Conservation (phyloP, 1,140 invertebrate species). For the Solen grandis region DNA sequence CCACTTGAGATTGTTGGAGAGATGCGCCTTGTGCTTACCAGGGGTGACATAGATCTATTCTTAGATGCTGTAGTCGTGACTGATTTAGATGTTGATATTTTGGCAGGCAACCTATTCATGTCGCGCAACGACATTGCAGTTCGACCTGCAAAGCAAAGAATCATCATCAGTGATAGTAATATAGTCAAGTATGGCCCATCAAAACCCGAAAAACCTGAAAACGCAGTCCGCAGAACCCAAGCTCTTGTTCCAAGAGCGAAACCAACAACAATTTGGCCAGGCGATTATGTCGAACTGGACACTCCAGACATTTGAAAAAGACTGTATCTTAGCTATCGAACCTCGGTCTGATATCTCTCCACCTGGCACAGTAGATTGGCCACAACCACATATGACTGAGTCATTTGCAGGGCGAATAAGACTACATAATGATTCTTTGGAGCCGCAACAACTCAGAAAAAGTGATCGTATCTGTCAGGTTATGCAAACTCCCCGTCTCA, state of each 20-base stretch:
- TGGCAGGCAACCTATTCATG: too few species aligned
- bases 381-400: background rate
- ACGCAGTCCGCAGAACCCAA: background rate
- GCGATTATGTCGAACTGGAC: too few species aligned
- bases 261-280: too few species aligned
- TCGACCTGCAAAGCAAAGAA: conserved; percentile 24
- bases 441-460: too few species aligned
- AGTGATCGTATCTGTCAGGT: too few species aligned
- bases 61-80: conserved; percentile 52
- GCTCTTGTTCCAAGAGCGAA: background rate
- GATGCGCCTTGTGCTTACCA: too few species aligned
- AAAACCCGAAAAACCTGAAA: background rate
- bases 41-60: background rate
- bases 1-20: too few species aligned
- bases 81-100: too few species aligned
- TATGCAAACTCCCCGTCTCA: too few species aligned
- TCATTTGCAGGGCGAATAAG: conserved; percentile 7
- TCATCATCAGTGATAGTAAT: background rate
- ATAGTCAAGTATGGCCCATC: conserved; percentile 2
- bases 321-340: conserved; percentile 14
- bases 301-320: background rate
- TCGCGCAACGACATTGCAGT: too few species aligned
- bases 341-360: conserved; percentile 9
- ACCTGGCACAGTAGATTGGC: conserved; percentile 9
- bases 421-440: too few species aligned